These are phyloP conservation scores for Myxocyprinus asiaticus DNA, from an alignment of 2,113 vertebrate genomes.

Conservation along the genomic window DNA sequence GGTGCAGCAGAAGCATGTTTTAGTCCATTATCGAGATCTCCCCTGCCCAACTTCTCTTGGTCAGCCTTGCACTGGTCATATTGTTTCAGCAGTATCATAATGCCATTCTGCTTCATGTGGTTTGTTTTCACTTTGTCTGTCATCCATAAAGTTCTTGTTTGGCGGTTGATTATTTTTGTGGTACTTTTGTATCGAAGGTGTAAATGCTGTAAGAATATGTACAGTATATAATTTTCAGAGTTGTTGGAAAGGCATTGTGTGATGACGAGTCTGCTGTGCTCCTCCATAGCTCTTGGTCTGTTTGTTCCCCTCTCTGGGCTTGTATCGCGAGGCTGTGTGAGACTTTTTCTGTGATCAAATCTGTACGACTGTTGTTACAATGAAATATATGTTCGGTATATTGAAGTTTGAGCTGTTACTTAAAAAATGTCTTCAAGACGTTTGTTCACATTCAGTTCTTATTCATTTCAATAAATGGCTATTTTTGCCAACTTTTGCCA, in stretches of 20 bases:
- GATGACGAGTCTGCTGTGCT: constrained; percentile 50
- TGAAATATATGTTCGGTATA: constrained; percentile 44
- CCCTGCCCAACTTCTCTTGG: constrained; percentile 38
- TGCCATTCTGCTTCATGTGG: constrained; percentile 46
- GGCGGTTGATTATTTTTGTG: constrained; percentile 60
- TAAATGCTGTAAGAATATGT: constrained; percentile 69
- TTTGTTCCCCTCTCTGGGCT: background rate
- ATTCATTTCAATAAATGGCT: constrained; percentile 74
- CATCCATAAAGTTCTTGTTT: constrained; percentile 32
- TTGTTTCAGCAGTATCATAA: constrained; percentile 42
- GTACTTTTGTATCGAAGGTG: constrained; percentile 53
- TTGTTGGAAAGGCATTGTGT: constrained; percentile 48
- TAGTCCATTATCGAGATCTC: constrained; percentile 31
- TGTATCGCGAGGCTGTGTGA: constrained; percentile 14
- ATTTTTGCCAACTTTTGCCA: constrained; percentile 62
- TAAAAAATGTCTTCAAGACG: constrained; percentile 15
- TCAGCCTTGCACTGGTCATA: constrained; percentile 46
- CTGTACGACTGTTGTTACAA: constrained; percentile 46
- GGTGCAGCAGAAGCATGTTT: constrained; percentile 55
- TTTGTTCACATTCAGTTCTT: constrained; percentile 62
- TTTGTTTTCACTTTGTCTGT: constrained; percentile 40
- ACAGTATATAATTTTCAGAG: constrained; percentile 56
- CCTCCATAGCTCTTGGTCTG: constrained; percentile 1
- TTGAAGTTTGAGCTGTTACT: constrained; percentile 48
- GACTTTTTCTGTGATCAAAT: constrained; percentile 37